Percentiles rank a stretch among this genome's conserved stretches.
Evolutionary conservation across 2,888 invertebrate genomes (phyloP).

Genomic region (Limnephilus rhombicus): DNA sequence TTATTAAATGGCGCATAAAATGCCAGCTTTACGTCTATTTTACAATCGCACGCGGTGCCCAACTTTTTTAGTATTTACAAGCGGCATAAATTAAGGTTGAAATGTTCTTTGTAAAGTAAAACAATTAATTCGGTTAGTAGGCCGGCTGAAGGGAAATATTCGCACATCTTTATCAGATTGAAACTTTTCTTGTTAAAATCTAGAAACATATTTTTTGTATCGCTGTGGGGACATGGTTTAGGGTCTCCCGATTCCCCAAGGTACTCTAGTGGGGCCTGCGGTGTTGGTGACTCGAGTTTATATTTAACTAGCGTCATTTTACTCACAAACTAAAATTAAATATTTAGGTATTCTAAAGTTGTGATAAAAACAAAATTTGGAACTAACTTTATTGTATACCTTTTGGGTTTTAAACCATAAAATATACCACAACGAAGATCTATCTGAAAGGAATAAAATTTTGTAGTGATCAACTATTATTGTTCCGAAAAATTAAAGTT

Average conservation of each 20-base stretch:
- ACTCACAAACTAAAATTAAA: not conserved
- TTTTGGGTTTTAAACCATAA: too few relatives aligned
- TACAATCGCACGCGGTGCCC: not conserved
- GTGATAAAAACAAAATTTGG: not conserved
- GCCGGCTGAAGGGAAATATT: not conserved
- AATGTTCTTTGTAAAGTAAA: not conserved
- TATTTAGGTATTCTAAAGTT: not conserved
- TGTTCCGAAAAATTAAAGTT: too few relatives aligned
- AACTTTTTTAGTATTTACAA: constrained; percentile 1
- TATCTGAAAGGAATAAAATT: too few relatives aligned
- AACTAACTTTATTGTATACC: not conserved
- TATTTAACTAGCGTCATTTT: not conserved
- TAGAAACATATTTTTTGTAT: not conserved
- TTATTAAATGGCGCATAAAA: not conserved
- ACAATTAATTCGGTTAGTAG: not conserved
- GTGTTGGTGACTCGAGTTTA: not conserved
- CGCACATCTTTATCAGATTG: not conserved
- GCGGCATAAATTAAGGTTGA: not conserved
- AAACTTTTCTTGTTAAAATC: constrained; percentile 1
- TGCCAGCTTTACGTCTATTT: not conserved
- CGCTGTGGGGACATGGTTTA: not conserved
- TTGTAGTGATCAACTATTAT: too few relatives aligned
- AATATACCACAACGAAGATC: too few relatives aligned
- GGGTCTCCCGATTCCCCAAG: not conserved
- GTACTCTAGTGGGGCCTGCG: not conserved